A percentile compares a stretch with the other conserved stretches of the same genome.
phyloP scores from a whole-genome alignment of 2,888 invertebrate genomes.

The Axea sp. region DNA sequence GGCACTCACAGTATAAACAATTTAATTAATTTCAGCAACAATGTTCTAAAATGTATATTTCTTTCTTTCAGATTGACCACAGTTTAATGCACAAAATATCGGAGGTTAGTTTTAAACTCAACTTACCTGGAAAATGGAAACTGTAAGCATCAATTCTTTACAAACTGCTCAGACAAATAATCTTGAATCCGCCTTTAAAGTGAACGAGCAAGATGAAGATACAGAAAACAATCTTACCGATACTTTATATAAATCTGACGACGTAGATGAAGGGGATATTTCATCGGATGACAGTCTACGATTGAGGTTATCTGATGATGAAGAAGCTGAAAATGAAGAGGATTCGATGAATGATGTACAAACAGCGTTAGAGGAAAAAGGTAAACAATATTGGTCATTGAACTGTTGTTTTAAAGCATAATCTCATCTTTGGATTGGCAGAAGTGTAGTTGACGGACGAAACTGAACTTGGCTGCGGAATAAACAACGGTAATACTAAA shows the following conservation, averaged over 20 bases:
- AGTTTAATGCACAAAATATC: background rate
- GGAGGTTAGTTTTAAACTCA: background rate
- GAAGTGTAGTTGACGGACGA: no score
- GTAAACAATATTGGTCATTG: background rate
- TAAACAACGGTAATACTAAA: no score
- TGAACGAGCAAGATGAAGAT: constrained; percentile 8
- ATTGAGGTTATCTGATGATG: constrained; percentile 35
- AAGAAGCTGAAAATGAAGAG: constrained; percentile 23
- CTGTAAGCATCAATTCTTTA: constrained; percentile 1
- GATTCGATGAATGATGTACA: constrained; percentile 1
- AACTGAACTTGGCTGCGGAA: no score
- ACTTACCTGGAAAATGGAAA: background rate
- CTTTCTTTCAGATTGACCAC: no score
- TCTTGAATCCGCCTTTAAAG: constrained; percentile 2
- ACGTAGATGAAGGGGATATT: constrained; percentile 23
- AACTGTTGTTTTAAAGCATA: no score
- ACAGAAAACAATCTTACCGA: constrained; percentile 5
- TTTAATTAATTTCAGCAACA: no score
- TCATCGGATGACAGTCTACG: constrained; percentile 40
- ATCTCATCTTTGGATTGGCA: no score
- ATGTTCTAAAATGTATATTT: no score
- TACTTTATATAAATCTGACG: constrained; percentile 12
- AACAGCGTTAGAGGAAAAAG: background rate
- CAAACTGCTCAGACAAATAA: constrained; percentile 12
- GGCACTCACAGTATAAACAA: no score